Evolutionary conservation across 2,797 vertebrate genomes (phyloP).

Genomic region (Xenops minutus): DNA sequence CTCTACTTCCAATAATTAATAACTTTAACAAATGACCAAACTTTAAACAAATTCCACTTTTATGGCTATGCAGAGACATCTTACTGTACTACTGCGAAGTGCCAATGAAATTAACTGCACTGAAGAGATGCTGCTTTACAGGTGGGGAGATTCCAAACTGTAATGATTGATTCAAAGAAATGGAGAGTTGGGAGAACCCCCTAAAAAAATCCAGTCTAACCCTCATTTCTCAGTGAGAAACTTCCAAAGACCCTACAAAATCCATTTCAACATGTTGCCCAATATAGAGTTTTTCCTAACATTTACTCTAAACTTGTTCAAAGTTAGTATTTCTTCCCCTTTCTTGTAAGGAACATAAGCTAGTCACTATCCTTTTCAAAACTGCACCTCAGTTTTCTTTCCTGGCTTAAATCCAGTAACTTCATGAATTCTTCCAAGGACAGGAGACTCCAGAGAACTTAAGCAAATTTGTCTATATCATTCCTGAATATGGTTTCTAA

Average conservation of each 20-base stretch:
- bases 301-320: neutral
- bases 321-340: neutral
- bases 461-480: neutral
- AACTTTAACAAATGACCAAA: neutral
- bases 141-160: neutral
- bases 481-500: neutral
- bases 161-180: neutral
- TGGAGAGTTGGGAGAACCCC: neutral
- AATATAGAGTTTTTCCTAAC: neutral
- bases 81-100: neutral
- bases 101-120: neutral
- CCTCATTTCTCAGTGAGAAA: neutral
- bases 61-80: neutral
- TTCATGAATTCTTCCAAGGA: neutral
- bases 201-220: neutral
- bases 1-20: neutral
- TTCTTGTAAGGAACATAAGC: neutral
- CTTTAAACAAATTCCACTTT: neutral
- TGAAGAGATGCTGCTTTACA: neutral
- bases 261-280: neutral
- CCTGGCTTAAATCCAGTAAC: neutral
- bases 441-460: neutral
- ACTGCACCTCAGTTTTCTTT: neutral
- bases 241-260: neutral
- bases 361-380: neutral